These are phyloP conservation scores for Cladopsammia gracilis DNA, from an alignment of 64 coral and sea anemone genomes.

Conservation along the genomic window DNA sequence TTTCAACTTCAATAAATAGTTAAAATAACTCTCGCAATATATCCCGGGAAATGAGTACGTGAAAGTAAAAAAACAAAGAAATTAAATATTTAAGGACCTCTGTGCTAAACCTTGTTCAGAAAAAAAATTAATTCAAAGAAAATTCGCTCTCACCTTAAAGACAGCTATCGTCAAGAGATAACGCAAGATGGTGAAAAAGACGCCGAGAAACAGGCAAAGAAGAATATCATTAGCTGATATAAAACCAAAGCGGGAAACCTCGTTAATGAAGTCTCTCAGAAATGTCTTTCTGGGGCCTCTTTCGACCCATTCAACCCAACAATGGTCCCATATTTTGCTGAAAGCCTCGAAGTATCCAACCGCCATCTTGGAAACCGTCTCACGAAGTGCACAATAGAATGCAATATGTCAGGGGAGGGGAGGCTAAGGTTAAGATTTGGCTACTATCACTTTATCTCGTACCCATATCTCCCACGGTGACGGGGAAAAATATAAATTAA, in stretches of 20 bases:
- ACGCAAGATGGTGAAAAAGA: slow-evolving; percentile 79
- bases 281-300: slow-evolving; percentile 67
- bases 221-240: slow-evolving; percentile 64
- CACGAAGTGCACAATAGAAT: not conserved
- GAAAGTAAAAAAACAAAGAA: too few relatives aligned
- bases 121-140: too few relatives aligned
- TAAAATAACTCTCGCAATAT: too few relatives aligned
- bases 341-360: slow-evolving; percentile 81
- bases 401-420: not conserved
- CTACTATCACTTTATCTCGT: too few relatives aligned
- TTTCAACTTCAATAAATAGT: too few relatives aligned
- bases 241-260: slow-evolving; percentile 62
- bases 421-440: not conserved
- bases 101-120: too few relatives aligned
- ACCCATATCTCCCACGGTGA: too few relatives aligned
- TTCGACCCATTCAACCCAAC: slow-evolving; percentile 62
- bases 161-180: slow-evolving; percentile 52
- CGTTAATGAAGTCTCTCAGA: slow-evolving; percentile 72
- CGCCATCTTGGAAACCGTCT: slow-evolving; percentile 69
- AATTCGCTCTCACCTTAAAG: slow-evolving; percentile 74
- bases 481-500: too few relatives aligned
- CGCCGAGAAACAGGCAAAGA: slow-evolving; percentile 52
- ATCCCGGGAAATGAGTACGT: too few relatives aligned
- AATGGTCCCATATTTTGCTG: slow-evolving; percentile 65
- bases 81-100: too few relatives aligned